phyloP scores from a whole-genome alignment of 2,888 invertebrate species.

The Tricholauxania praeusta region DNA sequence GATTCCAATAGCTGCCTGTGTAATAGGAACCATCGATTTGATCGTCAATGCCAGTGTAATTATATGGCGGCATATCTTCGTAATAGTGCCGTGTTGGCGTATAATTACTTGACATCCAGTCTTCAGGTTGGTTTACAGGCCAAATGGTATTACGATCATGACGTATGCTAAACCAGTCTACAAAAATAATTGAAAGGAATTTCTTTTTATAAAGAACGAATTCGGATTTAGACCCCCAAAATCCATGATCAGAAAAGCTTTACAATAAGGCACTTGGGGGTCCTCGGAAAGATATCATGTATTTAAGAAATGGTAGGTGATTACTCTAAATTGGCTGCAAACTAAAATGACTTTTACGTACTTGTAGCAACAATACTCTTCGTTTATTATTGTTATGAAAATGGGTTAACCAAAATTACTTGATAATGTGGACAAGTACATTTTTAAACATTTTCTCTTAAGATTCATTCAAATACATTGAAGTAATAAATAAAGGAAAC shows the following conservation, averaged over 20 bases:
- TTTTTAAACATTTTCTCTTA: too few species aligned
- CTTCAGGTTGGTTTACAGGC: conserved; percentile 79
- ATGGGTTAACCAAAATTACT: too few species aligned
- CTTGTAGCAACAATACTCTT: too few species aligned
- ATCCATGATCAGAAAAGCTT: not conserved
- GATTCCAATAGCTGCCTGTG: conserved; percentile 64
- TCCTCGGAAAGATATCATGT: too few species aligned
- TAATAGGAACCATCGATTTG: conserved; percentile 65
- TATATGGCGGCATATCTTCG: conserved; percentile 66
- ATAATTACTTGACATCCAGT: conserved; percentile 69
- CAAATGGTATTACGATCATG: conserved; percentile 83
- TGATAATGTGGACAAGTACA: too few species aligned
- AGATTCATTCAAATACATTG: too few species aligned
- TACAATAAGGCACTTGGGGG: not conserved
- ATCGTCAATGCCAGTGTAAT: conserved; percentile 65
- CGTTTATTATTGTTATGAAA: too few species aligned
- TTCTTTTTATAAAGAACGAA: not conserved
- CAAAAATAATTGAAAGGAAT: not conserved
- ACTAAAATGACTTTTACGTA: too few species aligned
- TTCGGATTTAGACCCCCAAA: not conserved
- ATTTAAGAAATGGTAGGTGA: too few species aligned
- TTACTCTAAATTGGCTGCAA: too few species aligned
- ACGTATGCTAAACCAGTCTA: conserved; percentile 81
- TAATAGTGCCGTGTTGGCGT: conserved; percentile 68
- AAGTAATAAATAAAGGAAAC: too few species aligned